Percentiles rank a stretch among this genome's conserved stretches.
Evolutionary conservation across 2,797 vertebrate genomes (phyloP).

Genomic region (Rhadinocentrus ornatus): DNA sequence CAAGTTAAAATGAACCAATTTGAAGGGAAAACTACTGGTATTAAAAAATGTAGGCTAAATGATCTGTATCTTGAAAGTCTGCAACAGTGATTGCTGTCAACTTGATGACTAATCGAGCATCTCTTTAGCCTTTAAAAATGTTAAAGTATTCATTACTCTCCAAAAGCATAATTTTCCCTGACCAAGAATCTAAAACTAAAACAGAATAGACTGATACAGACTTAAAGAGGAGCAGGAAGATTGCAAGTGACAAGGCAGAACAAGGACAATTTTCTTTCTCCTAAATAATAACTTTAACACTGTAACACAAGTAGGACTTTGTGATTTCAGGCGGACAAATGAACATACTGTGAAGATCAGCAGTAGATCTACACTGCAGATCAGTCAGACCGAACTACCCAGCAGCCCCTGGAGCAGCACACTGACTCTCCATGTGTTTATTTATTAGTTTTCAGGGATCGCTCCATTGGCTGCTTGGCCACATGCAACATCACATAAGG

Average conservation of each 20-base stretch:
- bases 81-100: not conserved
- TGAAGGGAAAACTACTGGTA: too few relatives aligned
- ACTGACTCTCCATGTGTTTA: conserved; percentile 56
- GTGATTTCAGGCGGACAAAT: conserved; percentile 14
- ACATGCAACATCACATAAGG: conserved; percentile 41
- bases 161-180: not conserved
- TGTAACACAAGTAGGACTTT: not conserved
- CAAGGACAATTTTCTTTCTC: not conserved
- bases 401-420: conserved; percentile 47
- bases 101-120: not conserved
- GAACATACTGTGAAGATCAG: conserved; percentile 22
- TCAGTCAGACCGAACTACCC: conserved; percentile 21
- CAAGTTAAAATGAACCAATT: not conserved
- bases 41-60: too few relatives aligned
- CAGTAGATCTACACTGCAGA: not conserved
- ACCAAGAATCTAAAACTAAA: not conserved
- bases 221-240: not conserved
- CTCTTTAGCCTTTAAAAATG: not conserved
- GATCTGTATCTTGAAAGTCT: not conserved
- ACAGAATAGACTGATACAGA: not conserved
- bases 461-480: conserved; percentile 59
- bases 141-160: not conserved
- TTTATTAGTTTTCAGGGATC: conserved; percentile 45
- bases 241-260: not conserved
- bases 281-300: not conserved